phyloP scores from a whole-genome alignment of 2,888 invertebrate species.

The Melanargia galathea region DNA sequence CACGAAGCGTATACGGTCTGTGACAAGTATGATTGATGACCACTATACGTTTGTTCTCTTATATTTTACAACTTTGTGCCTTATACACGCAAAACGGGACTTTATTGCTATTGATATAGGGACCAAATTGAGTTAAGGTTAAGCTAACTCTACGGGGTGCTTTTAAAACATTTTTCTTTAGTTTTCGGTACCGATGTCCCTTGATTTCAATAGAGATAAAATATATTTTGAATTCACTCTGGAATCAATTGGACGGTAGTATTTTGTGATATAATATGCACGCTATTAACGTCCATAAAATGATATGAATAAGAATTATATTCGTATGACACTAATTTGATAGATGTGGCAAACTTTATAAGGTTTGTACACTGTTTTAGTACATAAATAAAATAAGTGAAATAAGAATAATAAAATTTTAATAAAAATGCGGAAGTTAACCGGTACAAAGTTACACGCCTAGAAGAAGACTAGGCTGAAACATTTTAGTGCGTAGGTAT shows the following conservation, averaged over 20 bases:
- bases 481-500: no score
- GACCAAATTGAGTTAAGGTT: slow-evolving; percentile 22
- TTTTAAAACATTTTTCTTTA: slow-evolving; percentile 48
- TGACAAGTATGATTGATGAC: slow-evolving; percentile 56
- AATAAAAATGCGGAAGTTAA: not conserved
- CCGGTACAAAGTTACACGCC: not conserved
- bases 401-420: slow-evolving; percentile 11
- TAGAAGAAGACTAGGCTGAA: not conserved
- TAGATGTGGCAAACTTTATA: slow-evolving; percentile 5
- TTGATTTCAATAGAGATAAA: slow-evolving; percentile 53
- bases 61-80: slow-evolving; percentile 11
- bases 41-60: slow-evolving; percentile 31
- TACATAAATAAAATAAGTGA: slow-evolving; percentile 24
- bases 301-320: not conserved
- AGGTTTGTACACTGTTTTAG: slow-evolving; percentile 24
- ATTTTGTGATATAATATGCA: slow-evolving; percentile 8
- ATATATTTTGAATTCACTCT: slow-evolving; percentile 31
- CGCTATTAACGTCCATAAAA: not conserved
- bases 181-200: slow-evolving; percentile 50
- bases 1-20: slow-evolving; percentile 10
- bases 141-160: slow-evolving; percentile 39
- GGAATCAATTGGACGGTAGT: slow-evolving; percentile 29
- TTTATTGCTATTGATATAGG: slow-evolving; percentile 15
- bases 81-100: slow-evolving; percentile 6
- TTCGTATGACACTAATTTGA: not conserved